Percentiles rank a stretch among this genome's conserved stretches.
Evolutionary conservation across 2,797 vertebrate species (phyloP).

Genomic region (Gorsachius magnificus): DNA sequence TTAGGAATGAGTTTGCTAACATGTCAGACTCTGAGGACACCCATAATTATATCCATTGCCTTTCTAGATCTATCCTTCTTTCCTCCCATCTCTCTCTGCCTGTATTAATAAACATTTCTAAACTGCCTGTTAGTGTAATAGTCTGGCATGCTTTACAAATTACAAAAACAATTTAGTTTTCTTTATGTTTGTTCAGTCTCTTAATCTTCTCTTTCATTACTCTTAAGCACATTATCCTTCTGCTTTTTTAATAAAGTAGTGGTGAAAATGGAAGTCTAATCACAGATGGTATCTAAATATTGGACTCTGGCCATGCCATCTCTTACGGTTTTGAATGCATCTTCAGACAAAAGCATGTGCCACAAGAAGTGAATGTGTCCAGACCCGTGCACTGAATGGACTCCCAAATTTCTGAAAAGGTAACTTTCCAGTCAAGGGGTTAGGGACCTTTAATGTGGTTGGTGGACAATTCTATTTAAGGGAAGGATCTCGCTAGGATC

Average conservation of each 20-base stretch:
- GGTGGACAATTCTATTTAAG: background rate
- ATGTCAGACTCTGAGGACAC: background rate
- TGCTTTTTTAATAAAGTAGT: background rate
- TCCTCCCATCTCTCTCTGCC: background rate
- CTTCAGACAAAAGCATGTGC: background rate
- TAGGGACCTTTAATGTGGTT: background rate
- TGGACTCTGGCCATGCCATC: background rate
- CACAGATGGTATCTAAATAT: background rate
- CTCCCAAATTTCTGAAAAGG: background rate
- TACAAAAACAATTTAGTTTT: background rate
- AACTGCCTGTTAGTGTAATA: background rate
- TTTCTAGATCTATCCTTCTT: background rate
- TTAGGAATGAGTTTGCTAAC: background rate
- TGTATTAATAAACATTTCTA: background rate
- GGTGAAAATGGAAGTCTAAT: background rate
- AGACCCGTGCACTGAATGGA: background rate
- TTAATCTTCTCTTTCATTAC: background rate
- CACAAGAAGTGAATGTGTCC: rapidly evolving
- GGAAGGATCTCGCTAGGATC: background rate
- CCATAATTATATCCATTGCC: background rate
- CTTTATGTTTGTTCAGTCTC: background rate
- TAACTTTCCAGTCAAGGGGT: background rate
- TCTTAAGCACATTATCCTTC: background rate
- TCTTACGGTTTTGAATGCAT: background rate
- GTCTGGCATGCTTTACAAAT: background rate